Evolutionary conservation across 1,140 invertebrate species (phyloP).

Genomic region (Aphelinus certus): DNA sequence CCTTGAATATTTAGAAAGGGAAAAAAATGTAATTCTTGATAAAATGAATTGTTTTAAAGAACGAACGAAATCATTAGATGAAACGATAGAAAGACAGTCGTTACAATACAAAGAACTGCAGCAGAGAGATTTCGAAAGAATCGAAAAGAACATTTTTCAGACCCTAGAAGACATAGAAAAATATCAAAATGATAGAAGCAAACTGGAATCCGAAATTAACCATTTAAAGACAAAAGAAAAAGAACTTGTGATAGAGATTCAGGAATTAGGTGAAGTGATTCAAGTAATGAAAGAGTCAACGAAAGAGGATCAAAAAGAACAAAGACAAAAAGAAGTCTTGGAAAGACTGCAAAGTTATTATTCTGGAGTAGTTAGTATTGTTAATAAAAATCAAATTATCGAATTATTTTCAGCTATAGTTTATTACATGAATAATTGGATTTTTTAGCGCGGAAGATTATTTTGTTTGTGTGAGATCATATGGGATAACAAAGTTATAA

Average conservation of each 20-base stretch:
- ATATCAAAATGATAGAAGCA: conserved; percentile 66
- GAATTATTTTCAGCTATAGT: background rate
- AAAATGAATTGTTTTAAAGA: conserved; percentile 83
- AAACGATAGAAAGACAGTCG: conserved; percentile 75
- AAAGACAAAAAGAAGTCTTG: conserved; percentile 93
- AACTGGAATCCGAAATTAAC: conserved; percentile 80
- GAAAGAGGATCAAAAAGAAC: background rate
- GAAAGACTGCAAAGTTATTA: conserved; percentile 93
- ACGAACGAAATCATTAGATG: conserved; percentile 80
- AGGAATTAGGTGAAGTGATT: conserved; percentile 5
- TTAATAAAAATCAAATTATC: background rate
- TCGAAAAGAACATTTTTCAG: conserved; percentile 84
- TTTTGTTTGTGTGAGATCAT: background rate
- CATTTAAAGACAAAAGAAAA: conserved; percentile 70
- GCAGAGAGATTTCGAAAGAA: too few species aligned
- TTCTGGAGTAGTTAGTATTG: conserved; percentile 79
- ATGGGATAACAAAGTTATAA: background rate
- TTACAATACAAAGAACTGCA: too few species aligned
- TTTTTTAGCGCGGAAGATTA: background rate
- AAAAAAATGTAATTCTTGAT: conserved; percentile 93
- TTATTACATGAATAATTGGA: background rate
- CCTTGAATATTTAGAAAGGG: conserved; percentile 66
- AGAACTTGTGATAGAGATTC: conserved; percentile 77
- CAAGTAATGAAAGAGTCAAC: background rate
- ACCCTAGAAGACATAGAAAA: conserved; percentile 71